Evolutionary conservation across 1,140 invertebrate species (phyloP), one percentile per base, ranked within the genome.

Genomic region (Penaeus indicus): DNA sequence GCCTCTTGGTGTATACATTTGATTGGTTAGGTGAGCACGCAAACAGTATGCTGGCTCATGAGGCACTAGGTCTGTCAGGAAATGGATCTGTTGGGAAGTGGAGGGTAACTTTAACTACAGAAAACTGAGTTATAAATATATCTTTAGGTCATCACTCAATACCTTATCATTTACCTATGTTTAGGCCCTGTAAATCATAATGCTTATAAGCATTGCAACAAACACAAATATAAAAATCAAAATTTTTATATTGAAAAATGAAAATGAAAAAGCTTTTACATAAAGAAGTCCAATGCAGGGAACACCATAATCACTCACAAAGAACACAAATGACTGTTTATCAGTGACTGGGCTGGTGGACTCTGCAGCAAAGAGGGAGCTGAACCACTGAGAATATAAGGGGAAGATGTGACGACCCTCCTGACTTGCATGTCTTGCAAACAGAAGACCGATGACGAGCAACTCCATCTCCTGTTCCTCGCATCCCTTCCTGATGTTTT

Each of bases 321-420:
- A 60, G 67, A 88, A 88, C 67, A 63, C 67, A 77, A 88, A 88
- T 19, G 80, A 22, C 60, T 88, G 86, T 22, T 88, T 88, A 47
- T 75, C 38, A 8, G 80, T 21, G 22, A 63, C 80, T 38, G 86
- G 86, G 83, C 86, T 88, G 10, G 38, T 32, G 1, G 64, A 54
- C 42, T 88, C 80, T 3, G 64, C 22, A 1, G 80, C 25, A 61
- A 88, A 88, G 25, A 88, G 60, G 3, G 80, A 22, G 13, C 47
- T 83, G 69, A 88, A 88, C 86, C 86, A 88, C 21, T 83, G 86
- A 32, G 63, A 18, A 38, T 88, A 88, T 22, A 79, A 77, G 21
- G 86, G 86, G 60, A 88, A 88, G 80, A 88, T 22, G 69, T 88
- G 86, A 16, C 60, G 80, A 47, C 86, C 86, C 54, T 88, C 86